Percentiles rank a stretch among this genome's conserved stretches.
These are phyloP conservation scores for Petrolisthes cinctipes DNA, from an alignment of 2,888 invertebrate genomes.

Conservation along the genomic window DNA sequence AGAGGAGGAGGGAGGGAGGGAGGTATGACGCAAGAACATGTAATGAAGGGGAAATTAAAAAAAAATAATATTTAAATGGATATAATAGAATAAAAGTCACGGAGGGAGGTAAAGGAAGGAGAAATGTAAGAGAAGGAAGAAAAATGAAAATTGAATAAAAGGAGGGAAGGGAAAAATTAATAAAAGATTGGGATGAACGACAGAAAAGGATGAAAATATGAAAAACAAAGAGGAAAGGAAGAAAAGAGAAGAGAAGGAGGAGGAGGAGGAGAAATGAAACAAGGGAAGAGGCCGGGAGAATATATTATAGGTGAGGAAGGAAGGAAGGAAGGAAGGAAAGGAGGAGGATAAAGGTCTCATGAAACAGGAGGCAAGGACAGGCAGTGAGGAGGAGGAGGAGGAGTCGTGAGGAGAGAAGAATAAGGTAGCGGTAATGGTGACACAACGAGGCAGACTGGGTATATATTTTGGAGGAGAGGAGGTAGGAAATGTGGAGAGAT, in stretches of 20 bases:
- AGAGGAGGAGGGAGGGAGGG: too few species aligned
- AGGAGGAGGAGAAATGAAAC: too few species aligned
- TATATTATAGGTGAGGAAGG: too few species aligned
- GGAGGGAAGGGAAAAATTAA: background rate
- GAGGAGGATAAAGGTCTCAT: background rate
- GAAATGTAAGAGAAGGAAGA: background rate
- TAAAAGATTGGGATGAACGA: background rate
- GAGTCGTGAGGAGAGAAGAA: background rate
- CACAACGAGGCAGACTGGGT: background rate
- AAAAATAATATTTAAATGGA: too few species aligned
- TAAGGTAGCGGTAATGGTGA: background rate
- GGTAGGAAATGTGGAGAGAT: background rate
- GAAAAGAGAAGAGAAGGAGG: background rate
- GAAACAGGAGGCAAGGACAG: background rate
- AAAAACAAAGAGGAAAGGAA: background rate
- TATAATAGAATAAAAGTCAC: too few species aligned
- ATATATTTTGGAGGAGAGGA: background rate
- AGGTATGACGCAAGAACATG: too few species aligned
- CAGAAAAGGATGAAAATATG: background rate
- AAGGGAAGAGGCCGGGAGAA: too few species aligned
- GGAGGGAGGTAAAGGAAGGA: background rate
- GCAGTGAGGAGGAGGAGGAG: background rate
- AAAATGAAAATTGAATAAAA: background rate
- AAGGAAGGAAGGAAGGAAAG: constrained; percentile 4
- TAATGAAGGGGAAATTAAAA: too few species aligned